These are phyloP conservation scores for Leptopilina boulardi DNA, from an alignment of 1,140 invertebrate genomes.

Conservation along the genomic window DNA sequence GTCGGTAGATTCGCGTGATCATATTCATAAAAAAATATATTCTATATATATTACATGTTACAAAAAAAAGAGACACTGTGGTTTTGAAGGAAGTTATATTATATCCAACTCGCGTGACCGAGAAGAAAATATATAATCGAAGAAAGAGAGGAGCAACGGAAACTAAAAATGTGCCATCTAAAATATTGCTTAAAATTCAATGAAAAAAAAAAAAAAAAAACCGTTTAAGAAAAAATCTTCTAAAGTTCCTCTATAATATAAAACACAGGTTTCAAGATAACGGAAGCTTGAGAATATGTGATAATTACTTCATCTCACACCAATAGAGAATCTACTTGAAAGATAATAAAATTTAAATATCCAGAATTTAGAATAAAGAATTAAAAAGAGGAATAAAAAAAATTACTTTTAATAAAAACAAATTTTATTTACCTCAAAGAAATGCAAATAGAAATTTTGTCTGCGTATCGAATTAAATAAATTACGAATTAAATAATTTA, in stretches of 20 bases:
- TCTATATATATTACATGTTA: not conserved
- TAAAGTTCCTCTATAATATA: not conserved
- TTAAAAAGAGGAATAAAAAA: too few species aligned
- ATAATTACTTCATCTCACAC: too few species aligned
- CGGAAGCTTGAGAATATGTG: not conserved
- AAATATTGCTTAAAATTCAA: not conserved
- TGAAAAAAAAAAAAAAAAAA: not conserved
- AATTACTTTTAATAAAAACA: too few species aligned
- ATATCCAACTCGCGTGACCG: not conserved
- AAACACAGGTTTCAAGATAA: not conserved
- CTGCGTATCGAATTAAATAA: too few species aligned
- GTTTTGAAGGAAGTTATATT: not conserved
- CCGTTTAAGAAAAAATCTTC: not conserved
- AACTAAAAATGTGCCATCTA: not conserved
- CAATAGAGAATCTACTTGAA: too few species aligned
- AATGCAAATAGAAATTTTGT: too few species aligned
- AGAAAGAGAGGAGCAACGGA: not conserved
- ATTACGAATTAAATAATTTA: too few species aligned
- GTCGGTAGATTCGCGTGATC: slow-evolving; percentile 9
- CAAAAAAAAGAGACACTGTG: not conserved
- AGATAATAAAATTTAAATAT: too few species aligned
- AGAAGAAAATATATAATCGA: not conserved
- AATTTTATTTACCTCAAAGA: too few species aligned
- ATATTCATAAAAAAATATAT: slow-evolving; percentile 2
- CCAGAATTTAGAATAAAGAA: too few species aligned